A percentile compares a stretch with the other conserved stretches of the same genome.
Conservation (phyloP, 2,888 invertebrate species). For the Mythimna lalbum region DNA sequence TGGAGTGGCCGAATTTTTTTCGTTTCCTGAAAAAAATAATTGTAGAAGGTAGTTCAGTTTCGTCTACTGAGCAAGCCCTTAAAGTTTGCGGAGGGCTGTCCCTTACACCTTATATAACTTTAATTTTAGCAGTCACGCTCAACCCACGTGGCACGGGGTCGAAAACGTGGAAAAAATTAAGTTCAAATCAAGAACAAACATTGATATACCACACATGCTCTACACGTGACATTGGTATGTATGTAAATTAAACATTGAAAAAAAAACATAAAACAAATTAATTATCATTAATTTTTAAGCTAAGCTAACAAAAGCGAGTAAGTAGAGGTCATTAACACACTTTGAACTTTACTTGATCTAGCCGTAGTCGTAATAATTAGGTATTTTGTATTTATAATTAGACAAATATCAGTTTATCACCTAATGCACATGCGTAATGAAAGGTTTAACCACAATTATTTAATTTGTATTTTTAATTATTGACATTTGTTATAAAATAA, state of each 20-base stretch:
- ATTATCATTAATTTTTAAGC: not conserved
- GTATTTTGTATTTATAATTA: not conserved
- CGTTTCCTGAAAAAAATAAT: too few relatives aligned
- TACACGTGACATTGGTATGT: not conserved
- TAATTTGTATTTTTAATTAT: too few relatives aligned
- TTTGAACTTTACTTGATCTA: not conserved
- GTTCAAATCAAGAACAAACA: too few relatives aligned
- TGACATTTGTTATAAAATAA: too few relatives aligned
- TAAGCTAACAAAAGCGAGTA: slow-evolving; percentile 1
- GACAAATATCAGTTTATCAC: not conserved
- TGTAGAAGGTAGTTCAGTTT: too few relatives aligned
- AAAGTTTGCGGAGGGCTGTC: too few relatives aligned
- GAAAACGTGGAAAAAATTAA: too few relatives aligned
- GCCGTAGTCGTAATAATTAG: not conserved
- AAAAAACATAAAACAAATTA: slow-evolving; percentile 9
- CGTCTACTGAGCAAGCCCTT: too few relatives aligned
- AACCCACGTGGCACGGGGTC: too few relatives aligned
- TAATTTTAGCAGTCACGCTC: too few relatives aligned
- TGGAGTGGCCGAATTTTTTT: too few relatives aligned
- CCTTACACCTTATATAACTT: too few relatives aligned
- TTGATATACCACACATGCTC: not conserved
- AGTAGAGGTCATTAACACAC: not conserved
- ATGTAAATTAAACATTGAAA: not conserved
- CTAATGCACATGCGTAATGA: not conserved
- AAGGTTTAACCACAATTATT: not conserved